Evolutionary conservation across 2,888 invertebrate species (phyloP).

Genomic region (Dusona sp.): DNA sequence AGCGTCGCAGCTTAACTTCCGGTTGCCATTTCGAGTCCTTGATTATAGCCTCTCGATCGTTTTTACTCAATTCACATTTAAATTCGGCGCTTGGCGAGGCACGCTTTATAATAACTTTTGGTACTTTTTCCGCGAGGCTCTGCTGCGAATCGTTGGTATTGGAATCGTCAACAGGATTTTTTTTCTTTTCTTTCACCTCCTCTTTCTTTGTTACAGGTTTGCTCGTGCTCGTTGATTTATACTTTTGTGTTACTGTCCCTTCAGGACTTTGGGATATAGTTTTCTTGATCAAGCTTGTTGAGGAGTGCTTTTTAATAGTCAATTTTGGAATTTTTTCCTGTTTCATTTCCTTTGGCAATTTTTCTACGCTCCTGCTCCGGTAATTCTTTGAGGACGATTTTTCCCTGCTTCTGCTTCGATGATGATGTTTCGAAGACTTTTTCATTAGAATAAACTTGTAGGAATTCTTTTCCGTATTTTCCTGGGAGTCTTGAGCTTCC

Average conservation of each 20-base stretch:
- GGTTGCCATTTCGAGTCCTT: conserved; percentile 81
- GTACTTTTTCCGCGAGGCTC: conserved; percentile 78
- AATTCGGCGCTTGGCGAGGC: conserved; percentile 82
- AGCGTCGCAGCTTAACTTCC: conserved; percentile 80
- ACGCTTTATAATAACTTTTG: conserved; percentile 83
- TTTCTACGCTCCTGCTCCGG: conserved; percentile 35
- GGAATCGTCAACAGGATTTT: conserved; percentile 21
- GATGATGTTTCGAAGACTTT: conserved; percentile 47
- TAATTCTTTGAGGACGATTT: conserved; percentile 30
- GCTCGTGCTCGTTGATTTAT: conserved; percentile 31
- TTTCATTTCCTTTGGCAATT: conserved; percentile 37
- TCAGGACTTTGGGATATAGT: conserved; percentile 34
- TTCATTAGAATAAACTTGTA: conserved; percentile 57
- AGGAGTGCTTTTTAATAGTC: conserved; percentile 73
- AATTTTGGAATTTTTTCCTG: conserved; percentile 74
- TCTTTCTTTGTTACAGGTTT: conserved; percentile 58
- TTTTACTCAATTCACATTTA: conserved; percentile 82
- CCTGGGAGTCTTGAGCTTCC: conserved; percentile 26
- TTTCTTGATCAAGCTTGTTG: conserved; percentile 32
- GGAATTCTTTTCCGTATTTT: conserved; percentile 49
- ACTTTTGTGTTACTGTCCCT: conserved; percentile 20
- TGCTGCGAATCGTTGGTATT: conserved; percentile 60
- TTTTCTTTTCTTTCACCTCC: conserved; percentile 46
- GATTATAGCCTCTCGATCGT: conserved; percentile 75
- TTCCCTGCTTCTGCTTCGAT: conserved; percentile 27